These are phyloP conservation scores for Formicarius rufipectus DNA, from an alignment of 2,113 vertebrate genomes.

Conservation along the genomic window DNA sequence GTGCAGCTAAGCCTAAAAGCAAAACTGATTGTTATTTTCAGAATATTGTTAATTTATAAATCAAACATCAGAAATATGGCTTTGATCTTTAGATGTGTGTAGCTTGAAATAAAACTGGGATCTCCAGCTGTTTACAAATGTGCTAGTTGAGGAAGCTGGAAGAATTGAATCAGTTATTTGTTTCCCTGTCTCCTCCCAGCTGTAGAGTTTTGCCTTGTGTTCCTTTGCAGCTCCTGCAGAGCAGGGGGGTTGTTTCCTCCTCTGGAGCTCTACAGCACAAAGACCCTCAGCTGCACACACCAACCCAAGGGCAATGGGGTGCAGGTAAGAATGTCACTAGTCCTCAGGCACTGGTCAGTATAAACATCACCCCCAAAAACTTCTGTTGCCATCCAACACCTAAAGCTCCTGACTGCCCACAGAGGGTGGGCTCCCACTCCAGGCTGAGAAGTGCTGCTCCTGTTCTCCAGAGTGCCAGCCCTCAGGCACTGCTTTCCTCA, in stretches of 20 bases:
- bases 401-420: background rate
- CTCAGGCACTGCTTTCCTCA: background rate
- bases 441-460: background rate
- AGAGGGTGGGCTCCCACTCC: background rate
- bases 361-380: background rate
- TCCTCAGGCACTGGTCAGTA: rapidly evolving
- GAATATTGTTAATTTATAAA: slow-evolving; percentile 8
- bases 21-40: background rate
- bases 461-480: background rate
- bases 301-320: background rate
- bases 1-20: background rate
- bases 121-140: slow-evolving; percentile 36
- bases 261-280: background rate
- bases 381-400: background rate
- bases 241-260: background rate
- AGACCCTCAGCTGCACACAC: background rate
- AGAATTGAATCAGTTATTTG: background rate
- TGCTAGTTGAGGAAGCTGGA: background rate
- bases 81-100: background rate
- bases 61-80: background rate
- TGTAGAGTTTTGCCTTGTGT: background rate
- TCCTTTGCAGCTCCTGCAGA: background rate
- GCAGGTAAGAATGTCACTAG: rapidly evolving
- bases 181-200: background rate
- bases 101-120: background rate